phyloP scores from a whole-genome alignment of 2,888 invertebrate genomes.

The Philaethria dido region DNA sequence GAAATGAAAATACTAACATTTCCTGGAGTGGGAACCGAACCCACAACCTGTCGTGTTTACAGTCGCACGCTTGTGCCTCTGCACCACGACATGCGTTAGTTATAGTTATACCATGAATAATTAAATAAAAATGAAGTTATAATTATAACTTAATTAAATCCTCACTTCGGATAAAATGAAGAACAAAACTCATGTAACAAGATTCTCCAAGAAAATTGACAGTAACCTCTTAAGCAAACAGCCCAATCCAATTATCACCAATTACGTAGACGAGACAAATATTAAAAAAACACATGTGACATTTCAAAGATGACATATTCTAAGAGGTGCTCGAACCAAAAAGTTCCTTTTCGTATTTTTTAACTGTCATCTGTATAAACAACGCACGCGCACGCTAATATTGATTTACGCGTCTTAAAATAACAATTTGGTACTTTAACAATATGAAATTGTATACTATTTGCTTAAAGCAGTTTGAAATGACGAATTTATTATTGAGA shows the following conservation, averaged over 20 bases:
- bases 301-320: conserved; percentile 33
- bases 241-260: conserved; percentile 21
- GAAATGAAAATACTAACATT: no score
- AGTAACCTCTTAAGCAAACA: conserved; percentile 7
- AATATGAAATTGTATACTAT: conserved; percentile 32
- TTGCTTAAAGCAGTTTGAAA: conserved; percentile 2
- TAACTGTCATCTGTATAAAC: conserved; percentile 44
- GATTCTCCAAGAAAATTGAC: conserved; percentile 2
- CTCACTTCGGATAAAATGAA: no score
- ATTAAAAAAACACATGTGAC: conserved; percentile 31
- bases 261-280: conserved; percentile 22
- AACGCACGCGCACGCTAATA: conserved; percentile 40
- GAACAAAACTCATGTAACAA: background rate
- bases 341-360: conserved; percentile 29
- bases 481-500: conserved; percentile 7
- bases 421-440: conserved; percentile 31
- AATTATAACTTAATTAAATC: no score
- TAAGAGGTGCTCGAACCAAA: conserved; percentile 36
- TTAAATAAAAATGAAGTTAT: no score
- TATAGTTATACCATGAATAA: no score
- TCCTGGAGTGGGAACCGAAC: no score
- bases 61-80: no score
- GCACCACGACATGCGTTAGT: no score
- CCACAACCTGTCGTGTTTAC: no score
- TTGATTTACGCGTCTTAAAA: conserved; percentile 41